Evolutionary conservation across 2,113 vertebrate species (phyloP), one percentile per base, ranked within the genome.

Genomic region (Sapayoa aenigma): DNA sequence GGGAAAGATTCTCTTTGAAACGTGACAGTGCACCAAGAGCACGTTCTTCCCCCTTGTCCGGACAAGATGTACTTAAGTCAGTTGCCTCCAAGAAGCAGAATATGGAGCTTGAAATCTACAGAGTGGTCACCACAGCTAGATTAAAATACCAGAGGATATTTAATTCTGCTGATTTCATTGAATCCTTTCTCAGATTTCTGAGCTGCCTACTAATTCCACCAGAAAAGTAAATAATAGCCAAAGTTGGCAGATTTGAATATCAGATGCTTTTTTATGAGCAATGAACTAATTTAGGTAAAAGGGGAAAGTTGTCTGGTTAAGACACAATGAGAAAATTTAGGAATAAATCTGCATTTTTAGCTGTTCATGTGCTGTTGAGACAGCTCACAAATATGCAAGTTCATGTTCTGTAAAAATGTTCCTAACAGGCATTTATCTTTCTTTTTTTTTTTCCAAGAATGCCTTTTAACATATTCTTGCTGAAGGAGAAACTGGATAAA

Each of bases 131-230:
- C 35, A 63, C 2, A 4, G 35, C 27, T 80, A 67, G 77, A 90
- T 90, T 94, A 95, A 94, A 91, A 95, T 90, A 85, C 69, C 78
- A 95, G 58, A 89, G 59, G 53, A 73, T 83, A 82, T 91, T 91
- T 94, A 88, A 77, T 93, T 88, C 42, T 86, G 50, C 55, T 89
- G 65, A 39, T 76, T 89, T 93, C 41, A 46, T 42, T 73, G 90
- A 95, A 59, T 74, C 28, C 11, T 76, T 91, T 80, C 86, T 84
- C 67, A 95, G 75, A 83, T 83, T 56, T 94, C 52, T 12, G 42
- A 85, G 33, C 67, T 62, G 46, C 39, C 17, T 33, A 37, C 33
- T 82, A 87, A 85, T 91, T 93, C 60, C 66, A 79, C 25, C 37
- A 95, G 84, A 85, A 87, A 94, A 90, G 31, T 27, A 69, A 94